Evolutionary conservation across 2,888 invertebrate species (phyloP).

Genomic region (Amphipyra tragopoginis): DNA sequence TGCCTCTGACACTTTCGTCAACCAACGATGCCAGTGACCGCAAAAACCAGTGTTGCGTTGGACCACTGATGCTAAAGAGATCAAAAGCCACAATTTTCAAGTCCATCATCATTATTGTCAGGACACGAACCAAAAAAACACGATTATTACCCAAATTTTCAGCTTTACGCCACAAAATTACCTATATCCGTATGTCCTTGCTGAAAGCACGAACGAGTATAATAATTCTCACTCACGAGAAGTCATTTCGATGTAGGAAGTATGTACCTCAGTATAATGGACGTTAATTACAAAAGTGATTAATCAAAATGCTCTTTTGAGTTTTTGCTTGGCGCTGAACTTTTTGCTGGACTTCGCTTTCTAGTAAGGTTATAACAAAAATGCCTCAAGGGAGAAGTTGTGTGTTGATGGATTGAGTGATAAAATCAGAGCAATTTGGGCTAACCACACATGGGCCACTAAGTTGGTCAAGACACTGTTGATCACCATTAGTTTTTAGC

Average conservation of each 20-base stretch:
- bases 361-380: too few relatives aligned
- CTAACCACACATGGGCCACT: too few relatives aligned
- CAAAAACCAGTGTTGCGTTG: neutral
- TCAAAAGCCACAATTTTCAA: neutral
- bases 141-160: neutral
- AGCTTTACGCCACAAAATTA: conserved; percentile 21
- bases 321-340: conserved; percentile 15
- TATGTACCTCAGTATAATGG: conserved; percentile 21
- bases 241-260: conserved; percentile 45
- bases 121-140: neutral
- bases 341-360: conserved; percentile 21
- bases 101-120: neutral
- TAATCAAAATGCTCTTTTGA: conserved; percentile 23
- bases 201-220: conserved; percentile 56
- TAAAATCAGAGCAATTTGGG: too few relatives aligned
- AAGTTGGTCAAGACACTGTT: too few relatives aligned
- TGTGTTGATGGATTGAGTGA: neutral
- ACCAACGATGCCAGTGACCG: too few relatives aligned
- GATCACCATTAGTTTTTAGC: too few relatives aligned
- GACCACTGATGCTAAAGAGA: neutral
- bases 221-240: conserved; percentile 33
- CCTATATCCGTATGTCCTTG: conserved; percentile 68
- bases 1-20: too few relatives aligned
- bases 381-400: neutral
- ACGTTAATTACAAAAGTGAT: conserved; percentile 46